Evolutionary conservation across 2,113 vertebrate species (phyloP), one percentile per base, ranked within the genome.

Genomic region (Hypanus sabinus): DNA sequence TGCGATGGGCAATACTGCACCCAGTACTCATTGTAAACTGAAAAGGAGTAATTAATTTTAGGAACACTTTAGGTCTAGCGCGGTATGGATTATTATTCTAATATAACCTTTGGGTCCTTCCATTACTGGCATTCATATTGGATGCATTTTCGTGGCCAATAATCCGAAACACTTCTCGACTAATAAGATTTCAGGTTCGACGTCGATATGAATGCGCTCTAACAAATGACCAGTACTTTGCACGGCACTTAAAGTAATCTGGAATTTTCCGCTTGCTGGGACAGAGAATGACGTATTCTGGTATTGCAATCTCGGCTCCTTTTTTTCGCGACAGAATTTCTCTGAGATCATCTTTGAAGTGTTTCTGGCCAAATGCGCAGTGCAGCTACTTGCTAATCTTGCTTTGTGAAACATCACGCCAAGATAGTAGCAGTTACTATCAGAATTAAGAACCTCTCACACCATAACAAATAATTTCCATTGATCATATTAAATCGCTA

Each of bases 141-240:
- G 81, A 10, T 24, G 81, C 12, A 57, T 85, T 85, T 85, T 3
- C 20, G 6, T 22, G 55, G 57, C 83, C 55, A 87, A 87, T 87
- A 87, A 87, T 87, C 55, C 27, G 55, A 87, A 87, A 87, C 24
- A 60, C 83, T 87, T 87, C 55, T 87, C 55, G 55, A 11, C 55
- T 87, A 60, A 87, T 87, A 60, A 60, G 55, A 60, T 60, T 87
- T 87, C 33, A 92, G 9, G 22, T 36, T 92, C 55, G 88, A 92
- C 65, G 18, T 10, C 8, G 33, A 71, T 70, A 24, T 70, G 62
- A 92, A 36, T 38, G 36, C 62, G 33, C 16, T 92, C 65, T 38
- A 38, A 92, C 65, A 71, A 68, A 36, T 70, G 65, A 10, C 62
- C 5, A 38, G 5, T 68, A 8, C 30, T 92, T 70, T 92, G 88